Evolutionary conservation across 2,888 invertebrate genomes (phyloP), one percentile per base, ranked within the genome.

Genomic region (Siphonodentalium dalli): DNA sequence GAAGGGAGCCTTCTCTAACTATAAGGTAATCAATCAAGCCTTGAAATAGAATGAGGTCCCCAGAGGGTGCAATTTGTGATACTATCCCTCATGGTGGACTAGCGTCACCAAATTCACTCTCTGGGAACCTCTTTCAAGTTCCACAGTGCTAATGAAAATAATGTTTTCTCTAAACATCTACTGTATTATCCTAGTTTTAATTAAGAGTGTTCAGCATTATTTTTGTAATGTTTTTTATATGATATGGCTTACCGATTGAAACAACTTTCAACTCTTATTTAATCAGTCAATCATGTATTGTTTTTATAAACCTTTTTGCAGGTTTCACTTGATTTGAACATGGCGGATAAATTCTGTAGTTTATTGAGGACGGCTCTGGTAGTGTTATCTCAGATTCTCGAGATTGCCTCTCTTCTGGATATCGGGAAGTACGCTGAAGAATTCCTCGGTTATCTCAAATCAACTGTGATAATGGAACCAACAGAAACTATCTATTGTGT

Each of bases 1-100:
- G 50, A 89, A 88, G 77, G 89, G 89, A 63, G 89, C 92, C 3
- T 90, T 92, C 82, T 88, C 88, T 26, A 94, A 91, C 84, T 92
- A 93, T 82, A 92, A 91, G 87, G 92, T 91, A 78, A 78, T 74
- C 45, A 6, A n/a, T 24, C n/a, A n/a, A n/a, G n/a, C n/a, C n/a
- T n/a, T n/a, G n/a, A n/a, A n/a, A n/a, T n/a, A n/a, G n/a, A n/a
- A n/a, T n/a, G n/a, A n/a, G n/a, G n/a, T n/a, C n/a, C n/a, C n/a
- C n/a, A n/a, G n/a, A n/a, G n/a, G n/a, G n/a, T n/a, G n/a, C n/a
- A n/a, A n/a, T n/a, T n/a, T n/a, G n/a, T n/a, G n/a, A n/a, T n/a
- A n/a, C n/a, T n/a, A n/a, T n/a, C n/a, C n/a, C n/a, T n/a, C n/a
- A n/a, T n/a, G n/a, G n/a, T n/a, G n/a, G n/a, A n/a, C n/a, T n/a